phyloP scores from a whole-genome alignment of 1,140 invertebrate species.

The Drosophila pseudoobscura region DNA sequence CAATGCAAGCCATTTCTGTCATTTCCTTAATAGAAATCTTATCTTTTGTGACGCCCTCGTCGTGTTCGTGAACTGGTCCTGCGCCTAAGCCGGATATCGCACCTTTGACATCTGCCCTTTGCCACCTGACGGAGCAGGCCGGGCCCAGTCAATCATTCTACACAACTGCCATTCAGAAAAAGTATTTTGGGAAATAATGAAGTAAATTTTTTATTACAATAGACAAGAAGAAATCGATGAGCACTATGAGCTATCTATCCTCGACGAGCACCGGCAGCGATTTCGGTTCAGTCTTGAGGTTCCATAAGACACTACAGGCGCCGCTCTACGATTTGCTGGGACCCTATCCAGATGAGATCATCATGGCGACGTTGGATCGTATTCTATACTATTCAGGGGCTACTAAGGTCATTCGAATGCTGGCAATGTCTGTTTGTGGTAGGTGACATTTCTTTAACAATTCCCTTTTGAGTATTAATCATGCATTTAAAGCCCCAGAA shows the following conservation, averaged over 20 bases:
- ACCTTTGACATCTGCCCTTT: slow-evolving; percentile 76
- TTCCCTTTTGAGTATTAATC: no score
- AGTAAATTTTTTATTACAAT: slow-evolving; percentile 27
- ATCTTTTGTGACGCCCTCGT: slow-evolving; percentile 66
- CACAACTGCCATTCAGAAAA: slow-evolving; percentile 15
- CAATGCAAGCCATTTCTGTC: slow-evolving; percentile 75
- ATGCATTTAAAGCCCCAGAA: no score
- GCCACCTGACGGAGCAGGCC: slow-evolving; percentile 10
- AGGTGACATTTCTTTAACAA: neutral
- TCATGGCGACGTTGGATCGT: slow-evolving; percentile 51
- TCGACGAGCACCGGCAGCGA: neutral
- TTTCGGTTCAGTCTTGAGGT: neutral
- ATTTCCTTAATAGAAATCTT: slow-evolving; percentile 83
- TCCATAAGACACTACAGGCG: neutral
- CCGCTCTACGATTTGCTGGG: neutral
- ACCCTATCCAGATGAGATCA: slow-evolving; percentile 58
- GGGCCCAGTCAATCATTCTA: neutral
- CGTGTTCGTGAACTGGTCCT: slow-evolving; percentile 13
- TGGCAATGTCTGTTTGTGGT: neutral
- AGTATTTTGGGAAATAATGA: slow-evolving; percentile 3
- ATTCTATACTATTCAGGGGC: slow-evolving; percentile 44
- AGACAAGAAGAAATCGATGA: neutral
- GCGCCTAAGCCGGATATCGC: slow-evolving; percentile 74
- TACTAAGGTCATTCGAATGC: slow-evolving; percentile 26
- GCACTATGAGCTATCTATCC: slow-evolving; percentile 2